These are phyloP conservation scores for Chaetodon auriga DNA, from an alignment of 2,113 vertebrate genomes.

Conservation along the genomic window DNA sequence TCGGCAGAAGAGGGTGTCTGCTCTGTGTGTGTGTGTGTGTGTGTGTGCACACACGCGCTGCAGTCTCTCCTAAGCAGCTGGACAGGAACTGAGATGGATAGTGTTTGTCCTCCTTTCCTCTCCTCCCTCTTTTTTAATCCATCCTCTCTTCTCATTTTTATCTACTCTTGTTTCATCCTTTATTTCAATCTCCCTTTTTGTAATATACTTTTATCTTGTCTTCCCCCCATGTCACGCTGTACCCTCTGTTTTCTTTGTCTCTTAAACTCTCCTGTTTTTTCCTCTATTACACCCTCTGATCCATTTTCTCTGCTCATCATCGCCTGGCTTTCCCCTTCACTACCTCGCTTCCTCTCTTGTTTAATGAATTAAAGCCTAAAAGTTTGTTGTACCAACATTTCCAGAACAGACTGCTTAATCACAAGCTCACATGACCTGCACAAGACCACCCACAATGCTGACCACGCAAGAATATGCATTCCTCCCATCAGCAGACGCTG, in stretches of 20 bases:
- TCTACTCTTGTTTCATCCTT: neutral
- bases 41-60: conserved; percentile 40
- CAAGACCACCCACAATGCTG: conserved; percentile 8
- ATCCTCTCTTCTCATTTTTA: neutral
- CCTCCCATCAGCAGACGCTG: conserved; percentile 5
- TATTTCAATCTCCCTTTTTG: neutral
- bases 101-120: conserved; percentile 26
- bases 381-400: neutral
- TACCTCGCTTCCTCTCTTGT: neutral
- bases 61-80: conserved; percentile 73
- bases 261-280: conserved; percentile 6
- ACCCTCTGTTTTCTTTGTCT: neutral
- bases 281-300: conserved; percentile 12
- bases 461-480: conserved; percentile 12
- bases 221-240: neutral
- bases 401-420: conserved; percentile 7
- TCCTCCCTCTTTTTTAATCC: neutral
- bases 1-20: conserved; percentile 68
- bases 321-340: neutral
- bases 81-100: conserved; percentile 69
- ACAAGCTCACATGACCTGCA: conserved; percentile 3
- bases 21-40: conserved; percentile 50
- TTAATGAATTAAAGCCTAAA: neutral
- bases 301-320: neutral
- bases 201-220: neutral